phyloP scores from a whole-genome alignment of 1,140 invertebrate genomes.

The Bactericera cockerelli region DNA sequence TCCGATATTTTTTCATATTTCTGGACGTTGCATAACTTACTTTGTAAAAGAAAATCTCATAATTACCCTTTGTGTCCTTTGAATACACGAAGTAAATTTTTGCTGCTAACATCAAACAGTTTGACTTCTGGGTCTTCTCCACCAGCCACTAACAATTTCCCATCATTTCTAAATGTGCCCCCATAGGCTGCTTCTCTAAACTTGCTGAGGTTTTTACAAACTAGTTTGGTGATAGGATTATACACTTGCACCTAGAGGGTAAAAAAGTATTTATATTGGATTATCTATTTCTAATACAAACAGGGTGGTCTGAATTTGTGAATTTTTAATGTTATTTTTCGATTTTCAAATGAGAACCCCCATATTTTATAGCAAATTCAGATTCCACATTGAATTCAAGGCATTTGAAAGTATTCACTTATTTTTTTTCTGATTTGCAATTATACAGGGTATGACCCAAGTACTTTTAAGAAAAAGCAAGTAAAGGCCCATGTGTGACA shows the following conservation, averaged over 20 bases:
- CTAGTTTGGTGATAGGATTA: conserved; percentile 69
- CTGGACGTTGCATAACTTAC: no score
- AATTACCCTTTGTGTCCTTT: conserved; percentile 46
- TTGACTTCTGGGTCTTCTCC: conserved; percentile 74
- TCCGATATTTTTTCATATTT: no score
- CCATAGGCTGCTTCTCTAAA: conserved; percentile 78
- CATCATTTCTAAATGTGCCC: conserved; percentile 71
- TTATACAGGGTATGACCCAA: no score
- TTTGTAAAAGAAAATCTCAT: no score
- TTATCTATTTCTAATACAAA: conserved; percentile 5
- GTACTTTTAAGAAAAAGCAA: no score
- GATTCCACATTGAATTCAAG: no score
- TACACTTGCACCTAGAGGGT: conserved; percentile 58
- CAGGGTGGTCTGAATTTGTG: background rate
- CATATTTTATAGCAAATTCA: no score
- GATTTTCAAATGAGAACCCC: background rate
- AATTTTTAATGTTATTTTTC: no score
- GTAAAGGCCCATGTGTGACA: no score
- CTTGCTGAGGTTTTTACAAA: conserved; percentile 66
- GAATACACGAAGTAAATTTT: conserved; percentile 53
- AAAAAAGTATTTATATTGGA: no score
- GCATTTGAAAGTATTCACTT: no score
- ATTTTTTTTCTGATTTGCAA: no score
- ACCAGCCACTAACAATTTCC: conserved; percentile 66
- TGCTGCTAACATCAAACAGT: conserved; percentile 73